Percentiles rank a stretch among this genome's conserved stretches.
Evolutionary conservation across 2,888 invertebrate genomes (phyloP).

Genomic region (Plagodis pulveraria): DNA sequence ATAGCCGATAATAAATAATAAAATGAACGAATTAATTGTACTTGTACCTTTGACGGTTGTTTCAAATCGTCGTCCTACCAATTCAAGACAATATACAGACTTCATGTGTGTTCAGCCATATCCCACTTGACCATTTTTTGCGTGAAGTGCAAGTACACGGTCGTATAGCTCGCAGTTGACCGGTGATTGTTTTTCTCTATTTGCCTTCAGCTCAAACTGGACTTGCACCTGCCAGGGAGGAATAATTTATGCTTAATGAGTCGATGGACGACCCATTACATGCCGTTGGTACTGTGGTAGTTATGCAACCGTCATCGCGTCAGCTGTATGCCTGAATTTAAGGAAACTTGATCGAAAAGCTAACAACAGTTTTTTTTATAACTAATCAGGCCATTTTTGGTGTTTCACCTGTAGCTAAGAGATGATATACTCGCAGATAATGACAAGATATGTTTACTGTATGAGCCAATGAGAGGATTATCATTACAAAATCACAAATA

Average conservation of each 20-base stretch:
- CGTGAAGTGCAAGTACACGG: conserved; percentile 24
- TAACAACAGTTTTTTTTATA: background rate
- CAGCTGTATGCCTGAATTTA: background rate
- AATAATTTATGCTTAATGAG: conserved; percentile 66
- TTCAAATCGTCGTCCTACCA: too few relatives aligned
- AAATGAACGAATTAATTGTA: too few relatives aligned
- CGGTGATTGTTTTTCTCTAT: conserved; percentile 50
- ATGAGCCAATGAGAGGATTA: too few relatives aligned
- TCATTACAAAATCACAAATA: too few relatives aligned
- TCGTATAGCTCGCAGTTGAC: conserved; percentile 35
- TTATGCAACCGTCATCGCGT: conserved; percentile 24
- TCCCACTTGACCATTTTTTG: conserved; percentile 41
- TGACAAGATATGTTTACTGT: too few relatives aligned
- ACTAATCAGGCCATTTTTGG: background rate
- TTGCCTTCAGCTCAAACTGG: conserved; percentile 48
- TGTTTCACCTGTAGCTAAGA: background rate
- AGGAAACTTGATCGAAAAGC: conserved; percentile 9
- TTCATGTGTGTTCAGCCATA: conserved; percentile 20
- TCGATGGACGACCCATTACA: conserved; percentile 53
- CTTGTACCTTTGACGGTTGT: too few relatives aligned
- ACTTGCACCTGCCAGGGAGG: conserved; percentile 62
- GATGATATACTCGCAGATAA: too few relatives aligned
- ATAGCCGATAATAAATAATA: too few relatives aligned
- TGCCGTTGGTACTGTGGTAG: conserved; percentile 48
- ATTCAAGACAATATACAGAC: background rate